Percentiles rank a stretch among this genome's conserved stretches.
phyloP scores from a whole-genome alignment of 2,113 vertebrate genomes.

The Callospermophilus lateralis region DNA sequence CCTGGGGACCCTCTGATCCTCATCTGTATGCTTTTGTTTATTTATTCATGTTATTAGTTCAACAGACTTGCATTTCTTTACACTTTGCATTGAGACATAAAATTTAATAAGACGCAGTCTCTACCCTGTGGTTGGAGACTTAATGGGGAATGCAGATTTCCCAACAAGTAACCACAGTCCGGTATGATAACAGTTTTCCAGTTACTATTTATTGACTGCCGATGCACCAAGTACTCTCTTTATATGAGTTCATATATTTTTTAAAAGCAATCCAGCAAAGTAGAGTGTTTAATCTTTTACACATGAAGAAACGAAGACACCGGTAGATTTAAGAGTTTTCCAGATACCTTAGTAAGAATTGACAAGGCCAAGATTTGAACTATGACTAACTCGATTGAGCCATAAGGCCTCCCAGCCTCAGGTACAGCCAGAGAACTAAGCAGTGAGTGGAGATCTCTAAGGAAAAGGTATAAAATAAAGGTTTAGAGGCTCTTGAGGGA shows the following conservation, averaged over 20 bases:
- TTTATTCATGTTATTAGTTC: conserved; percentile 29
- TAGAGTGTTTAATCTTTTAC: neutral
- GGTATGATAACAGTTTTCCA: neutral
- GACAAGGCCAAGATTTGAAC: neutral
- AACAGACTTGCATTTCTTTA: conserved; percentile 27
- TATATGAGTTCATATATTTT: neutral
- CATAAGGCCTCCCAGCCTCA: neutral
- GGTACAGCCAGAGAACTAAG: neutral
- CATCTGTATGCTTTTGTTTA: neutral
- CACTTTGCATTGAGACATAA: conserved; percentile 39
- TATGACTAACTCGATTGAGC: neutral
- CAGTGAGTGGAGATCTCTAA: neutral
- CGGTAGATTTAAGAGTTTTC: neutral
- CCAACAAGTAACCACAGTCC: conserved; percentile 3
- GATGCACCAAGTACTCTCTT: neutral
- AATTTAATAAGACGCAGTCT: conserved; percentile 55
- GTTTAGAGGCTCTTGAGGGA: neutral
- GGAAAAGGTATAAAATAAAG: neutral
- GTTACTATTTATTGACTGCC: neutral
- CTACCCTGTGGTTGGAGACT: conserved; percentile 15
- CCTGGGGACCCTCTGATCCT: neutral
- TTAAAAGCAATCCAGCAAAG: neutral
- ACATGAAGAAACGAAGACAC: neutral
- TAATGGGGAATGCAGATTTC: conserved; percentile 13
- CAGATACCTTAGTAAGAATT: neutral